phyloP scores from a whole-genome alignment of 2,888 invertebrate genomes.

The Loripinus fragilis region DNA sequence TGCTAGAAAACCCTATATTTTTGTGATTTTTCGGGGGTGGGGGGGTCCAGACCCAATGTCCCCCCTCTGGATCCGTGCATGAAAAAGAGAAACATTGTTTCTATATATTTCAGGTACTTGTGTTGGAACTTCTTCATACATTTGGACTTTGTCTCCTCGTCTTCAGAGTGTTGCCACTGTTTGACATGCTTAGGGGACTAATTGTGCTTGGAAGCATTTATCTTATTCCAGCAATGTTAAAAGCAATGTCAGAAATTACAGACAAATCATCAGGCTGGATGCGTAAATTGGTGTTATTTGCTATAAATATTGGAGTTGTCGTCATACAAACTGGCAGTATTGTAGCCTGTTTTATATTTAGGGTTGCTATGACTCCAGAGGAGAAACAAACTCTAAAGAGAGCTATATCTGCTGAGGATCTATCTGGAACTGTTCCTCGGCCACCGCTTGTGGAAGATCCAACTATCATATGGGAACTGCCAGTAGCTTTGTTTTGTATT shows the following conservation, averaged over 20 bases:
- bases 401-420: slow-evolving; percentile 35
- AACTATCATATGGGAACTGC: slow-evolving; percentile 64
- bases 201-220: slow-evolving; percentile 74
- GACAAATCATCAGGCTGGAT: slow-evolving; percentile 48
- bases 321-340: slow-evolving; percentile 69
- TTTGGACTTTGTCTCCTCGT: slow-evolving; percentile 80
- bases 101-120: slow-evolving; percentile 65
- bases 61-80: too few species aligned
- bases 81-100: too few species aligned
- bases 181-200: slow-evolving; percentile 77
- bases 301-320: slow-evolving; percentile 65
- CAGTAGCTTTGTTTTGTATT: slow-evolving; percentile 64
- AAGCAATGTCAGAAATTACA: slow-evolving; percentile 56
- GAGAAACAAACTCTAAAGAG: slow-evolving; percentile 53
- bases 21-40: too few species aligned
- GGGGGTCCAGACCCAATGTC: too few species aligned
- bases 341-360: slow-evolving; percentile 57
- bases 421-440: slow-evolving; percentile 31
- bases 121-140: slow-evolving; percentile 76
- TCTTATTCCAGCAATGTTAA: slow-evolving; percentile 72
- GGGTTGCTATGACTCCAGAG: slow-evolving; percentile 53
- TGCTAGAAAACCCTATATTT: too few species aligned
- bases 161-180: slow-evolving; percentile 78
- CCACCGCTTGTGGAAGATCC: not conserved
- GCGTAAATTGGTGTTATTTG: slow-evolving; percentile 57